These are phyloP conservation scores for Periphyllus acericola DNA, from an alignment of 2,888 invertebrate species.

Conservation along the genomic window DNA sequence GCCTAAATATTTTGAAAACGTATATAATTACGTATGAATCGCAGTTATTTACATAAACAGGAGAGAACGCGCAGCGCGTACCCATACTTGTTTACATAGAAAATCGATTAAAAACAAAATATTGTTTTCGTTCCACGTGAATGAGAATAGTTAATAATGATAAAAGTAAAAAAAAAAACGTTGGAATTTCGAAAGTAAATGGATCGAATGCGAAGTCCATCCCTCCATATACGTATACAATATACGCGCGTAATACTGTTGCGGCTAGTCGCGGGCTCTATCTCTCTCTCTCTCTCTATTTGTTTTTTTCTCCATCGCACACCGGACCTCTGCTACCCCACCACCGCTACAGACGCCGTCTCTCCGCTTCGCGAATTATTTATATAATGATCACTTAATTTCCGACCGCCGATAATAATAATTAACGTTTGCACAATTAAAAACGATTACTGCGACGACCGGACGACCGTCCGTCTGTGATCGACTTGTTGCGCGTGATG, in stretches of 20 bases:
- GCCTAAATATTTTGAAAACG: no score
- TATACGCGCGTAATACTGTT: no score
- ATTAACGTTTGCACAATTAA: neutral
- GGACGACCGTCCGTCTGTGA: neutral
- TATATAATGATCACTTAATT: neutral
- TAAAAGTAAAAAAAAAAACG: neutral
- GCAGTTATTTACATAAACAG: neutral
- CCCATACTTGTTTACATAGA: neutral
- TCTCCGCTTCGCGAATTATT: neutral
- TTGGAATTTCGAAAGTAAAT: constrained; percentile 33
- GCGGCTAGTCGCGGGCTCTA: no score
- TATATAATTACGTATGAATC: no score
- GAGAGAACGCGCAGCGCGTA: neutral
- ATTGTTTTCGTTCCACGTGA: neutral
- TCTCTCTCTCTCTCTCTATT: neutral
- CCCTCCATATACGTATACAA: neutral
- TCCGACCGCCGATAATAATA: neutral
- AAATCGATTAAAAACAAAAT: neutral
- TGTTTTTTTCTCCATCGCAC: no score
- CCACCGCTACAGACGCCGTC: neutral
- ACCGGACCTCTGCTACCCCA: no score
- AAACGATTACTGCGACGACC: neutral
- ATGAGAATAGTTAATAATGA: no score
- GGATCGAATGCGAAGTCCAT: neutral
- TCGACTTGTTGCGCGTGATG: neutral